phyloP scores from a whole-genome alignment of 2,113 vertebrate genomes.

The Zosterops hypoxanthus region DNA sequence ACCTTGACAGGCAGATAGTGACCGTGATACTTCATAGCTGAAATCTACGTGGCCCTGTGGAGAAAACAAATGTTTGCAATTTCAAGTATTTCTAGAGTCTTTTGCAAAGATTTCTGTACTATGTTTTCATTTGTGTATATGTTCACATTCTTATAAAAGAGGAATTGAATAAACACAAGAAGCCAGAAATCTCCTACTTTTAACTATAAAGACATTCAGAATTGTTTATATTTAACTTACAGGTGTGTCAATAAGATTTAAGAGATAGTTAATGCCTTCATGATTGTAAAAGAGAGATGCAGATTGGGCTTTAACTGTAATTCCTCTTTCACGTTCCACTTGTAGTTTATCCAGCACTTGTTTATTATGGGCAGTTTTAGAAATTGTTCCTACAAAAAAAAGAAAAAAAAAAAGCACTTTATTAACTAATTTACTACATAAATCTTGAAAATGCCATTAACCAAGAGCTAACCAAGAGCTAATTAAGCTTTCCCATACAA shows the following conservation, averaged over 20 bases:
- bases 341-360: constrained; percentile 98
- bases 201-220: neutral
- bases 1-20: constrained; percentile 94
- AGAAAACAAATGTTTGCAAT: neutral
- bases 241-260: constrained; percentile 98
- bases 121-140: neutral
- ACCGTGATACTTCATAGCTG: constrained; percentile 95
- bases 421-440: neutral
- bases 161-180: neutral
- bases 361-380: constrained; percentile 87
- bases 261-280: constrained; percentile 84
- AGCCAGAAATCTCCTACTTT: neutral
- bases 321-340: constrained; percentile 96
- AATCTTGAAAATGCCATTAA: neutral
- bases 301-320: constrained; percentile 98
- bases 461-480: neutral
- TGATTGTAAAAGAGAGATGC: constrained; percentile 89
- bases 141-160: neutral
- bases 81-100: neutral
- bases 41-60: constrained; percentile 95
- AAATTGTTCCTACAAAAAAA: constrained; percentile 84
- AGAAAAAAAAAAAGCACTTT: neutral
- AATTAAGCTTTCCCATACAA: neutral
- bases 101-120: neutral
- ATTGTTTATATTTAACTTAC: constrained; percentile 73